These are phyloP conservation scores for Hirtodrosophila alboralis DNA, from an alignment of 2,888 invertebrate genomes.

Conservation along the genomic window DNA sequence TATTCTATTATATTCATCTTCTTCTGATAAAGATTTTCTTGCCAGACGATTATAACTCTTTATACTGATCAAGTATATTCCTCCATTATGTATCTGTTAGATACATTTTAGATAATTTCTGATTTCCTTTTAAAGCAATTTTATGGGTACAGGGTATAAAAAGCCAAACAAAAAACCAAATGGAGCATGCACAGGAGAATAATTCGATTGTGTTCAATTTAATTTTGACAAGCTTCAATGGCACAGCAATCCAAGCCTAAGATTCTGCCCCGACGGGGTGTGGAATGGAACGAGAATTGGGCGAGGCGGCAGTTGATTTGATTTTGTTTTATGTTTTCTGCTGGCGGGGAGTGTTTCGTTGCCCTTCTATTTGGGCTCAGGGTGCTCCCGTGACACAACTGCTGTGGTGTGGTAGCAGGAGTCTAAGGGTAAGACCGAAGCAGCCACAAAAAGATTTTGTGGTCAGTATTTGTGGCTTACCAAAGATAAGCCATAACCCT, in stretches of 20 bases:
- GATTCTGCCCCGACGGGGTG: constrained; percentile 35
- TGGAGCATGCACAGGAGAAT: constrained; percentile 78
- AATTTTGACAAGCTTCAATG: constrained; percentile 84
- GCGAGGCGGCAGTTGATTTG: constrained; percentile 71
- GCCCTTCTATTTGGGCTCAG: constrained; percentile 21
- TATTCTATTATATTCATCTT: too few relatives aligned
- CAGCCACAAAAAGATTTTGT: constrained; percentile 53
- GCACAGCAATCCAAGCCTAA: constrained; percentile 56
- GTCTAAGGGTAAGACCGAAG: constrained; percentile 34
- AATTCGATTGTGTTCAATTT: constrained; percentile 84
- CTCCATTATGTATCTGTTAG: too few relatives aligned
- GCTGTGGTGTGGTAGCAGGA: constrained; percentile 3
- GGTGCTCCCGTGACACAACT: constrained; percentile 42
- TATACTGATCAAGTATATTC: too few relatives aligned
- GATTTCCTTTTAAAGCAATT: too few relatives aligned
- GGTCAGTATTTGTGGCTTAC: constrained; percentile 65
- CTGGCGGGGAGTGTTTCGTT: constrained; percentile 53
- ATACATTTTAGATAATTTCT: too few relatives aligned
- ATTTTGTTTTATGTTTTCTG: constrained; percentile 77
- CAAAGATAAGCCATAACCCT: constrained; percentile 17
- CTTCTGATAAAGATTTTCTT: too few relatives aligned
- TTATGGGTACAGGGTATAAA: constrained; percentile 38
- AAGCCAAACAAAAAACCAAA: constrained; percentile 56
- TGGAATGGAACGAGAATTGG: constrained; percentile 39
- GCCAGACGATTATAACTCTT: too few relatives aligned